Evolutionary conservation across 1,140 invertebrate genomes (phyloP), one percentile per base, ranked within the genome.

Genomic region (Mizuhopecten yessoensis): DNA sequence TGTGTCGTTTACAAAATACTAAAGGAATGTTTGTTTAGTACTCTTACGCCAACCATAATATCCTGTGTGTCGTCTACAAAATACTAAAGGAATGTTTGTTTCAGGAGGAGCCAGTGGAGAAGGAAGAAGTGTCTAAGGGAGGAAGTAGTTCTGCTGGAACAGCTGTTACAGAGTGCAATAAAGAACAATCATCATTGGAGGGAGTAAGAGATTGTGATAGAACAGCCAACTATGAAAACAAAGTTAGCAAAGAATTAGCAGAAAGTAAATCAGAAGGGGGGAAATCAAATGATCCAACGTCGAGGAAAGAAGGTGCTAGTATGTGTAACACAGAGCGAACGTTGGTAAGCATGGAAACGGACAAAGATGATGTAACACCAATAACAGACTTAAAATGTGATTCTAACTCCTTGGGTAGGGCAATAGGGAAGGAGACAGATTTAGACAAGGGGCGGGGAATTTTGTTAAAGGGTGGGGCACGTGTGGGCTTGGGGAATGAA

Each of bases 151-250:
- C 13, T 87, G 23, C 49, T 86, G 45, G n/a, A 33, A 75, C 15
- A 29, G 39, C 29, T 89, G 34, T 20, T 11, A 34, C n/a, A 13
- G 34, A 23, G 9, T 20, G 33, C 33, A 34, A 29, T 29, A 34
- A 34, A 42, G 36, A 0, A 33, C 34, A 33, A 36, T 29, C 34
- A 86, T 23, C 0, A 23, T 15, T 34, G 34, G 49, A 42, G 29
- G 87, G 34, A 39, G 87, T 34, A 33, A 34, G 34, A 87, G 87
- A 87, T 33, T 87, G 39, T 89, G 88, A 89, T 57, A 45, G 29
- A 57, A 57, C 34, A 90, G 34, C 34, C 34, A 42, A 29, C n/a
- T n/a, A n/a, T n/a, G n/a, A n/a, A n/a, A n/a, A n/a, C 29, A 29
- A 90, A n/a, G 34, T 45, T 34, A 36, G 86, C 36, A 33, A 45